Base-by-base conservation (phyloP, 2,113 vertebrate genomes). In the Dromaius novaehollandiae region DNA sequence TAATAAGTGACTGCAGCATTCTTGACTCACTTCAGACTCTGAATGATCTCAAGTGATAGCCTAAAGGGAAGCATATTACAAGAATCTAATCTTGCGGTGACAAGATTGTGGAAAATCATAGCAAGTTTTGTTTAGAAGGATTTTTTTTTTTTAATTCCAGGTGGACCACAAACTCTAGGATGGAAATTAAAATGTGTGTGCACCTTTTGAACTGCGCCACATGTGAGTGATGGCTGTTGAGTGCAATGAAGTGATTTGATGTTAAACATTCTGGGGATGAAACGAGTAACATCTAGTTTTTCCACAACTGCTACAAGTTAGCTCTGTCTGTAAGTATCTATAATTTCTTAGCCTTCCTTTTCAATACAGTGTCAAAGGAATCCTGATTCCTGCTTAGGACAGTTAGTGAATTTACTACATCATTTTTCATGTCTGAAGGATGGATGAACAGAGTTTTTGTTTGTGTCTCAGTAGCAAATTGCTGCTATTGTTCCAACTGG, bases 21-120 rank as follows among this genome's bases (percentile, higher is more conserved):
- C 75, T 69, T 56, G 34, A 50, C 58, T 89, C 61, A 34, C 58
- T 90, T 91, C 60, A 81, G 82, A 6, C 36, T 88, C 90, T 55
- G 53, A 89, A 80, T 22, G 34, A 82, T 86, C 46, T 91, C 68
- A 69, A 66, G 88, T 2, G 3, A 68, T 25, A 90, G 61, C 50
- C 73, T 75, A 53, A 81, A 95, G 50, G 32, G 76, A 66, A 83
- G 55, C 36, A n/a, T 65, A 50, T 94, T 80, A 90, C 9, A 46
- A 50, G 26, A 94, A 40, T 68, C 88, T 96, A 64, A 94, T 66
- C 55, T n/a, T 44, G 71, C 85, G 53, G 75, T 81, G 76, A 70
- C 36, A 61, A 86, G 60, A 25, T 64, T 63, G 66, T 69, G 75
- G 82, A 86, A 34, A 69, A 83, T 30, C 85, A 93, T 28, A 90